phyloP scores from a whole-genome alignment of 2,113 vertebrate species.

The Baryphthengus martii region DNA sequence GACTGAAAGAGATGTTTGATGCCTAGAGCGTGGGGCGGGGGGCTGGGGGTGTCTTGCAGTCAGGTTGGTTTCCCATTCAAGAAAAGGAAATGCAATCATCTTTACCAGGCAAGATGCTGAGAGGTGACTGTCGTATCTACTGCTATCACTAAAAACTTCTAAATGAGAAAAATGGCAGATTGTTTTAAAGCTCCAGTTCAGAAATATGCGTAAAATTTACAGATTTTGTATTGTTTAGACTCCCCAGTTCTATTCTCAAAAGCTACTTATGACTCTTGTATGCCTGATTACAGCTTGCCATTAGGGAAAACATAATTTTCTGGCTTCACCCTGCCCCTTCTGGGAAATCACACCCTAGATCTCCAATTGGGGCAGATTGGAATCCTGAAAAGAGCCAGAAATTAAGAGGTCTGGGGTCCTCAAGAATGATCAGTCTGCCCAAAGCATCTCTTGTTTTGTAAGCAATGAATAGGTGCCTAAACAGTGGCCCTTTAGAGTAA shows the following conservation, averaged over 20 bases:
- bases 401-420: background rate
- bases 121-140: accelerated
- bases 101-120: background rate
- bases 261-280: background rate
- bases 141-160: background rate
- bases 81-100: background rate
- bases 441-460: background rate
- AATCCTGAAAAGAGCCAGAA: background rate
- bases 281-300: background rate
- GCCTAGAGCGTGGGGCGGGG: background rate
- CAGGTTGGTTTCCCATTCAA: background rate
- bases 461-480: background rate
- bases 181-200: background rate
- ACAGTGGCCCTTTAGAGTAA: slow-evolving; percentile 42
- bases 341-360: background rate
- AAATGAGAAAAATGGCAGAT: background rate
- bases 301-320: background rate
- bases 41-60: too few relatives aligned
- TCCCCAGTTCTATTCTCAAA: background rate
- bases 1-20: background rate
- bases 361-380: accelerated
- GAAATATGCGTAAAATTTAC: background rate
- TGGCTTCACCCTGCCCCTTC: background rate
- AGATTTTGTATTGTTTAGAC: background rate
- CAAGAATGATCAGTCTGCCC: background rate